Conservation (phyloP, 2,113 vertebrate genomes). For the Thalassarche chlororhynchos region DNA sequence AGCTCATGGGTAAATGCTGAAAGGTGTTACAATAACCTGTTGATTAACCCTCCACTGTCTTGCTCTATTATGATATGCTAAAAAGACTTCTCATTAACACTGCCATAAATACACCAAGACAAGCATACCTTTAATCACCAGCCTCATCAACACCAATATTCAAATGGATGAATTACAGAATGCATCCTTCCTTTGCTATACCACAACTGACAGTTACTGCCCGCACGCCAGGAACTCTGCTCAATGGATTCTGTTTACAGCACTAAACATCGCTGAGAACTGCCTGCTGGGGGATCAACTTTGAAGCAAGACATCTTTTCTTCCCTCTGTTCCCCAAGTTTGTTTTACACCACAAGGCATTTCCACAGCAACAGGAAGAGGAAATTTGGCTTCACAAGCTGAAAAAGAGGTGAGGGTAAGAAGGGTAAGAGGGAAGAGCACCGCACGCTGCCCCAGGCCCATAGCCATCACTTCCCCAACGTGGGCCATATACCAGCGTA, state of each 20-base stretch:
- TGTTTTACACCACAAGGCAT: background rate
- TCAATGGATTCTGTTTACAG: fast-evolving
- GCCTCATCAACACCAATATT: background rate
- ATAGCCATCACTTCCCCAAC: too few species aligned
- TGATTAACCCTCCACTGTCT: background rate
- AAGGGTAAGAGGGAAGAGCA: background rate
- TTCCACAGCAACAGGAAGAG: background rate
- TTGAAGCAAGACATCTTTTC: background rate
- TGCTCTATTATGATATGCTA: fast-evolving
- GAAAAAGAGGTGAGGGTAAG: background rate
- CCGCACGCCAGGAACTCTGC: fast-evolving
- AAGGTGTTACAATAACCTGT: fast-evolving
- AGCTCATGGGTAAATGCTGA: background rate
- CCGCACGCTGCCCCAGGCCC: background rate
- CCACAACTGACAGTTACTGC: background rate
- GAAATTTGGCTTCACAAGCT: background rate
- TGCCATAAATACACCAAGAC: background rate
- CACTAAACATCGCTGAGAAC: fast-evolving
- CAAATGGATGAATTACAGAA: background rate
- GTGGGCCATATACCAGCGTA: fast-evolving
- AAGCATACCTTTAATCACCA: background rate
- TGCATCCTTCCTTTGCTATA: fast-evolving
- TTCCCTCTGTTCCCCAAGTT: background rate
- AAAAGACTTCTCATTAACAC: background rate
- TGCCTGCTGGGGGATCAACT: fast-evolving